Evolutionary conservation across 2,888 invertebrate species (phyloP).

Genomic region (Trissolcus brochymenae): DNA sequence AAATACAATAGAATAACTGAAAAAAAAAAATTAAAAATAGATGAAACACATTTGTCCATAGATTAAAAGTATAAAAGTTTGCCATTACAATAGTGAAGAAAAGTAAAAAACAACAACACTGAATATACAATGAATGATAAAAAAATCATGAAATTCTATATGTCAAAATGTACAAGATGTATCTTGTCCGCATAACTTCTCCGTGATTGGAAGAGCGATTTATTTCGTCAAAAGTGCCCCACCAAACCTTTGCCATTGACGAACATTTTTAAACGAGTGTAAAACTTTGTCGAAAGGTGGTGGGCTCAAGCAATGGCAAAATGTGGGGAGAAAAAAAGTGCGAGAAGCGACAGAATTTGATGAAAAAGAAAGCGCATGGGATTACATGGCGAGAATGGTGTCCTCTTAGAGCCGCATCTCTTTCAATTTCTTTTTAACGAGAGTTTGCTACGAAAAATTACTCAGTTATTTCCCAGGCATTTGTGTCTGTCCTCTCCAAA

Average conservation of each 20-base stretch:
- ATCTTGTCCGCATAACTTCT: too few species aligned
- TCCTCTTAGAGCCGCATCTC: conserved; percentile 1
- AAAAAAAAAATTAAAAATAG: too few species aligned
- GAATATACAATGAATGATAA: too few species aligned
- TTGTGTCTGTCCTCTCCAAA: not conserved
- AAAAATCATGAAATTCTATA: too few species aligned
- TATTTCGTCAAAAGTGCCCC: too few species aligned
- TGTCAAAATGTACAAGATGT: too few species aligned
- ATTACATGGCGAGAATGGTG: not conserved
- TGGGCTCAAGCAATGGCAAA: not conserved
- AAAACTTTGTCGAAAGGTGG: not conserved
- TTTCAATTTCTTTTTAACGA: conserved; percentile 1
- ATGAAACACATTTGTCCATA: too few species aligned
- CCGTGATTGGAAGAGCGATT: too few species aligned
- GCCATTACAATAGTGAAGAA: too few species aligned
- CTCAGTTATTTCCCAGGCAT: conserved; percentile 2
- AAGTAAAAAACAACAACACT: too few species aligned
- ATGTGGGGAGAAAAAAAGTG: not conserved
- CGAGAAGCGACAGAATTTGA: conserved; percentile 1
- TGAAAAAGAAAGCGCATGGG: conserved; percentile 11
- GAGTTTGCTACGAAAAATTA: conserved; percentile 2
- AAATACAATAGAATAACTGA: too few species aligned
- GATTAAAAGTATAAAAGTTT: too few species aligned
- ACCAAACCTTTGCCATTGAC: conserved; percentile 1
- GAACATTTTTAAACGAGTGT: not conserved